These are phyloP conservation scores for Dendronephthya gigantea DNA, from an alignment of 64 coral and sea anemone species.

Conservation along the genomic window DNA sequence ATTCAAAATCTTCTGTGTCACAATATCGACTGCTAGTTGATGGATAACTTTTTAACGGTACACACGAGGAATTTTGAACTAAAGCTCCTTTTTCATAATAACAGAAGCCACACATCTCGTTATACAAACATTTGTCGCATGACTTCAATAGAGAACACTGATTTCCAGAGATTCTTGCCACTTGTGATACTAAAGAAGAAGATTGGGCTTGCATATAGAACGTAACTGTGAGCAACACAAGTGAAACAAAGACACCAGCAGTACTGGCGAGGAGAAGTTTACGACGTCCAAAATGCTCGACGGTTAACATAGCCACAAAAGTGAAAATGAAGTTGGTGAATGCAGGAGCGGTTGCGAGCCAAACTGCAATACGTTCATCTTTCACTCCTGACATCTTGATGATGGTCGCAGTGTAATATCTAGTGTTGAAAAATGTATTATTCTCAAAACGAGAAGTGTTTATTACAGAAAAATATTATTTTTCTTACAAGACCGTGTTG, in stretches of 20 bases:
- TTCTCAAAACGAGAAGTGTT: neutral
- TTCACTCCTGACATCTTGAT: constrained; percentile 79
- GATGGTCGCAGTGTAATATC: constrained; percentile 96
- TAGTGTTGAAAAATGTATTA: too few species aligned
- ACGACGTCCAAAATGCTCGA: constrained; percentile 73
- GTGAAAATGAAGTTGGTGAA: constrained; percentile 81
- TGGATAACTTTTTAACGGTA: neutral
- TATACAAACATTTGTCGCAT: constrained; percentile 52
- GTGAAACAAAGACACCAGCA: constrained; percentile 52
- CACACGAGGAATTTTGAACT: constrained; percentile 66
- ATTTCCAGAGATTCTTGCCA: constrained; percentile 7
- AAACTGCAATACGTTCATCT: constrained; percentile 51
- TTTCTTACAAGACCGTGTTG: constrained; percentile 83
- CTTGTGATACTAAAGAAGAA: constrained; percentile 19
- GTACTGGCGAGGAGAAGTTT: constrained; percentile 65
- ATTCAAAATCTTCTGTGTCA: neutral
- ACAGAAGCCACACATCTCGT: constrained; percentile 70
- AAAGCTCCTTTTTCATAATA: constrained; percentile 24
- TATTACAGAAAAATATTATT: neutral
- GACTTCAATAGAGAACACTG: neutral
- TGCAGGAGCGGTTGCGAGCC: constrained; percentile 64
- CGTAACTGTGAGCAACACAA: constrained; percentile 52
- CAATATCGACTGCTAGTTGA: neutral
- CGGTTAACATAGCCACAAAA: constrained; percentile 55
- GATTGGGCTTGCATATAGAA: constrained; percentile 53